These are phyloP conservation scores for Anticlea derivata DNA, from an alignment of 2,888 invertebrate genomes.

Conservation along the genomic window DNA sequence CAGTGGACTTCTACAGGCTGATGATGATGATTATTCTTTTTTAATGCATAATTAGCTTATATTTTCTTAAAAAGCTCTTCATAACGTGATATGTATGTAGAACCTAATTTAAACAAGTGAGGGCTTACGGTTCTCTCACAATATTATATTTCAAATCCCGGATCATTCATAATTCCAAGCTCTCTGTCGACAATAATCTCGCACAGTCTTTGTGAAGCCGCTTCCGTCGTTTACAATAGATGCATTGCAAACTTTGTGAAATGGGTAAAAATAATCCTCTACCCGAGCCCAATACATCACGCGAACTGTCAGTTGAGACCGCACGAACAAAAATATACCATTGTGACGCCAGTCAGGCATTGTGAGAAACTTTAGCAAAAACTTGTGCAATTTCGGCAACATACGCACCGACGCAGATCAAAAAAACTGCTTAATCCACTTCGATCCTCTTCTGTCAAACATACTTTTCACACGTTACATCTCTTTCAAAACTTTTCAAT, in stretches of 20 bases:
- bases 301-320: conserved; percentile 79
- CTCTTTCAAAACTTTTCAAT: conserved; percentile 44
- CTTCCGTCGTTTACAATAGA: conserved; percentile 79
- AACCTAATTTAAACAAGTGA: background rate
- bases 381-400: conserved; percentile 77
- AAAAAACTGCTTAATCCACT: conserved; percentile 48
- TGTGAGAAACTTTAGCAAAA: conserved; percentile 77
- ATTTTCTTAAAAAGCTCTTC: too few relatives aligned
- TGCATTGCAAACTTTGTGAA: conserved; percentile 81
- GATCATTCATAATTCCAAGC: conserved; percentile 65
- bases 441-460: conserved; percentile 46
- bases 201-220: conserved; percentile 72
- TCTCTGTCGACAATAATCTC: conserved; percentile 68
- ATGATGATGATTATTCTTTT: too few relatives aligned
- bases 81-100: background rate
- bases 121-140: conserved; percentile 44
- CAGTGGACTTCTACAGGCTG: too few relatives aligned
- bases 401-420: conserved; percentile 61
- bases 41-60: too few relatives aligned
- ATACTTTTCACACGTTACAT: conserved; percentile 50
- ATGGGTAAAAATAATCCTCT: conserved; percentile 82
- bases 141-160: conserved; percentile 63
- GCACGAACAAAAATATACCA: conserved; percentile 81
- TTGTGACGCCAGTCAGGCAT: conserved; percentile 70
- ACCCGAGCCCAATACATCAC: conserved; percentile 79